Base-by-base conservation (phyloP, 2,888 invertebrate species). In the Heteropelma amictum region DNA sequence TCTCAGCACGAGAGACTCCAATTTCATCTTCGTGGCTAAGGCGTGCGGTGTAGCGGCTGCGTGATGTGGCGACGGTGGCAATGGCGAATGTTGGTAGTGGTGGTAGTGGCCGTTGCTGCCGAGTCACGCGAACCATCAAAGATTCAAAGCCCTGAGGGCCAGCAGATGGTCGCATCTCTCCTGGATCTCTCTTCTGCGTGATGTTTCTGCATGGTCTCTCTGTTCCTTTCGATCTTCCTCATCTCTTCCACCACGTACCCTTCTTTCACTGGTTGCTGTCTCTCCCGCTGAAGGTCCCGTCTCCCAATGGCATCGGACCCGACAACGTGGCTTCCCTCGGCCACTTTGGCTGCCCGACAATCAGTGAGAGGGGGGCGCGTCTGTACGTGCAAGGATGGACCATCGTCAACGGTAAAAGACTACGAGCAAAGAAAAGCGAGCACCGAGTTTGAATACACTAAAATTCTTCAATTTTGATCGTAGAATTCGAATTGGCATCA, bases 41-140 rank as follows among this genome's bases (percentile, higher is more conserved):
- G 54, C 51, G 58, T 45, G 71, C 19, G 51, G 64, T 49, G 61
- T 40, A 17, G 68, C 56, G 58, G 56, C 63, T 63, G 54, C 61
- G 67, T 67, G 71, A 56, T 65, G 74, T 12, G 53, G 73, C 45
- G 35, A 49, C 58, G 61, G 54, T 61, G 56, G 65, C 71, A 61
- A 26, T 69, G 78, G 69, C 47, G n/a, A 72, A 49, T 53, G 51
- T 12, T 54, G 49, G 53, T 38, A 47, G 35, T 67, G 67, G 56
- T 60, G 35, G 69, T 60, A 61, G 54, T 60, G 68, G 61, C 45
- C 63, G 73, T 69, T 73, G 84, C 87, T 85, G 85, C 83, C 87
- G 85, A 86, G 88, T 88, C 88, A 88, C 88, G 88, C 88, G 85
- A 88, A 79, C 84, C 86, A 86, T 87, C 86, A 86, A 87, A 85